Evolutionary conservation across 2,113 vertebrate species (phyloP).

Genomic region (Trogon melanurus): DNA sequence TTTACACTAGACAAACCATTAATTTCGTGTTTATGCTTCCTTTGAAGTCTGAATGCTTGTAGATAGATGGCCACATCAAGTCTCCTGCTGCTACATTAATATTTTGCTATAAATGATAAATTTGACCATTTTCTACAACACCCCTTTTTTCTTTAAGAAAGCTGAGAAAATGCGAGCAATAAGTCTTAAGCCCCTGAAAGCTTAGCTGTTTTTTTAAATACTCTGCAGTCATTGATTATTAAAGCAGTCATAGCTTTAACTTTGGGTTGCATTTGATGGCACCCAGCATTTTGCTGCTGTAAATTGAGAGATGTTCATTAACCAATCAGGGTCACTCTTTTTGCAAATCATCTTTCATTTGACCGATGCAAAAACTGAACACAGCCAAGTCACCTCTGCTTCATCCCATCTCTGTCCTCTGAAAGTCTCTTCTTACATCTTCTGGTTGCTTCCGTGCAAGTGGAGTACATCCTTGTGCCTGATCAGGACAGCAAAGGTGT

Average conservation of each 20-base stretch:
- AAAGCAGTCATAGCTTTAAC: conserved; percentile 79
- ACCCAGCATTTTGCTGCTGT: conserved; percentile 56
- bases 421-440: neutral
- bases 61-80: conserved; percentile 85
- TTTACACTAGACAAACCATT: conserved; percentile 86
- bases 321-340: conserved; percentile 21
- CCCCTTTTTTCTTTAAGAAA: conserved; percentile 84
- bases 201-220: conserved; percentile 74
- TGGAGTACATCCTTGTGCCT: neutral
- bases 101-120: conserved; percentile 87
- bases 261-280: conserved; percentile 70
- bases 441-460: neutral
- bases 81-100: conserved; percentile 87
- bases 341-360: neutral
- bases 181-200: conserved; percentile 81
- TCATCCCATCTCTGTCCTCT: neutral
- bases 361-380: neutral
- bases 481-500: neutral
- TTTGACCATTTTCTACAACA: conserved; percentile 84
- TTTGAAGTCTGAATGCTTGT: conserved; percentile 83
- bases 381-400: neutral
- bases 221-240: conserved; percentile 78
- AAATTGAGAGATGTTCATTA: conserved; percentile 62
- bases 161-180: conserved; percentile 81
- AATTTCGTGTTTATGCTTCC: conserved; percentile 85